Base-by-base conservation (phyloP, 2,113 vertebrate species). In the Oreocharis arfaki region DNA sequence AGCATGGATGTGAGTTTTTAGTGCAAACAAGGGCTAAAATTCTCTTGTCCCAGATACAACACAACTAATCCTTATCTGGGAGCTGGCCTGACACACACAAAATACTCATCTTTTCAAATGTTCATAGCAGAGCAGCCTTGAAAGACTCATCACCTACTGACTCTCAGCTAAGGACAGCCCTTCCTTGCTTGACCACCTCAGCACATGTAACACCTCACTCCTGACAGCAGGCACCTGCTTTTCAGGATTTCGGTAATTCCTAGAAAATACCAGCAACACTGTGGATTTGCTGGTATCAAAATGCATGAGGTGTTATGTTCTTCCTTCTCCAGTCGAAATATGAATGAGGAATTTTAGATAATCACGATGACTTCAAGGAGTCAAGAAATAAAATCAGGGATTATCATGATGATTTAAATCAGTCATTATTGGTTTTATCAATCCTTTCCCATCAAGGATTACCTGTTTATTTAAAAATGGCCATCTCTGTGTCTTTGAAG, bases 271-370 rank as follows among this genome's bases (percentile, higher is more conserved):
- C 41, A 20, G 1, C 23, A 22, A 47, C 42, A 37, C 15, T 0
- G 5, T 7, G 15, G 56, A 33, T 8, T 39, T 35, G 57, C 14
- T 50, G 9, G 1, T 28, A 47, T 26, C 42, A 53, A 37, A 41
- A 49, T 24, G 55, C 16, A 56, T 0, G 2, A 59, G 26, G 19
- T 28, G 64, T 52, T 56, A 26, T 1, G 1, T 26, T 59, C 35
- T 42, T 86, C 37, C 50, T 82, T 49, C 21, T 84, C 57, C n/a
- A 71, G 19, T 7, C 8, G 37, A 8, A 82, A 26, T 17, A 64
- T 1, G 18, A 90, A 17, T 0, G 2, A 71, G 20, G 79, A 64
- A 50, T 24, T 12, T 79, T 3, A n/a, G 61, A 28, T 39, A 44
- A 22, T 19, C 61, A 42, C 1, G 1, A 39, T 35, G 5, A 74